Conservation (phyloP, 1,140 invertebrate genomes). For the Nephila pilipes region DNA sequence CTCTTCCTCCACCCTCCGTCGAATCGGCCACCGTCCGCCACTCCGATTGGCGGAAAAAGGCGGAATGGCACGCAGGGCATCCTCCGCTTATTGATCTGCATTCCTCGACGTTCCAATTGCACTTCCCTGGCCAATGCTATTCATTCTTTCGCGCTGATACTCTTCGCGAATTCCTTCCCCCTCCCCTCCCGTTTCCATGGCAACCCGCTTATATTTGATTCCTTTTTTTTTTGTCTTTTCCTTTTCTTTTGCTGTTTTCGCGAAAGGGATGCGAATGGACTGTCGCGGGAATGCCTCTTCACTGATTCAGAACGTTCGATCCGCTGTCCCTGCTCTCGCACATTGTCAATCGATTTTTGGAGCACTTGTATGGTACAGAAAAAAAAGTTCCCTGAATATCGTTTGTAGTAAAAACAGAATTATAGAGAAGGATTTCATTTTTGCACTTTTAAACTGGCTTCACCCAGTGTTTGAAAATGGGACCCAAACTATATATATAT, state of each 20-base stretch:
- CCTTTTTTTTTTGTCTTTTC: not conserved
- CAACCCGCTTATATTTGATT: not conserved
- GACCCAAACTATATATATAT: too few species aligned
- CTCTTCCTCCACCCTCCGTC: not conserved
- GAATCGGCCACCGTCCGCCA: not conserved
- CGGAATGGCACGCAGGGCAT: conserved; percentile 44
- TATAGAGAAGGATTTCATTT: too few species aligned
- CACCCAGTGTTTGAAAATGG: too few species aligned
- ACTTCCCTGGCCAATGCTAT: not conserved
- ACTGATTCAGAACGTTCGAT: too few species aligned
- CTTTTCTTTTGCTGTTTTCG: not conserved
- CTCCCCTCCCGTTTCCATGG: not conserved
- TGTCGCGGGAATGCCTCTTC: too few species aligned
- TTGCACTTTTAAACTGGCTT: too few species aligned
- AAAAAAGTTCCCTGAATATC: too few species aligned
- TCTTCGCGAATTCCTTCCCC: not conserved
- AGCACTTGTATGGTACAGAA: too few species aligned
- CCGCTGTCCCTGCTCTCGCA: too few species aligned
- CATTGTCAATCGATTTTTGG: too few species aligned
- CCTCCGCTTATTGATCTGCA: conserved; percentile 61
- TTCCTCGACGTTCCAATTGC: not conserved
- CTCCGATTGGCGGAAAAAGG: conserved; percentile 58
- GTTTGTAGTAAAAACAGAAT: too few species aligned
- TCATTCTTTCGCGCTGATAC: not conserved
- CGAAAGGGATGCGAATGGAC: too few species aligned